A percentile compares a stretch with the other conserved stretches of the same genome.
Conservation (phyloP, 2,113 vertebrate species). For the Nanorana parkeri region DNA sequence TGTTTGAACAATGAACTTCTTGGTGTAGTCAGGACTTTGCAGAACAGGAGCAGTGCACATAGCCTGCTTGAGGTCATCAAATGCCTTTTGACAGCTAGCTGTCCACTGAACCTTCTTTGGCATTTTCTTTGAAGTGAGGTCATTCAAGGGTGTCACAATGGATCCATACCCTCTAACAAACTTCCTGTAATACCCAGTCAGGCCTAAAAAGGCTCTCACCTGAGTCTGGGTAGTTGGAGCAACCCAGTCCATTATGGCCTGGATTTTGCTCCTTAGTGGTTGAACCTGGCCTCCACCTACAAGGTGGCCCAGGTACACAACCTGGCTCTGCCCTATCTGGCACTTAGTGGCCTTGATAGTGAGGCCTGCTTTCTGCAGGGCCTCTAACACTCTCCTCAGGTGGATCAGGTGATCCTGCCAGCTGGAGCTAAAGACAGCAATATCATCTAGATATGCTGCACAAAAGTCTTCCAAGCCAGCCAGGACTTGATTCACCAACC, state of each 20-base stretch:
- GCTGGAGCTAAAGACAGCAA: neutral
- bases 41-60: neutral
- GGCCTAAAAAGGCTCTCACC: neutral
- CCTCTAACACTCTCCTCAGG: neutral
- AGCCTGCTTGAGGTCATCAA: neutral
- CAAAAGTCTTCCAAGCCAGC: neutral
- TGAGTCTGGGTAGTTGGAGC: neutral
- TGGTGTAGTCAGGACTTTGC: too few relatives aligned
- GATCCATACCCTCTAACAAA: neutral
- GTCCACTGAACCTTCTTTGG: neutral
- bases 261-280: neutral
- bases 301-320: neutral
- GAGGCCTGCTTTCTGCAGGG: neutral
- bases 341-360: constrained; percentile 31
- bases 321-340: neutral
- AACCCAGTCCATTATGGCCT: neutral
- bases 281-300: neutral
- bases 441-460: constrained; percentile 41
- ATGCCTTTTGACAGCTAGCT: neutral
- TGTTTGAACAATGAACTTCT: too few relatives aligned
- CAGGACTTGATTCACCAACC: constrained; percentile 22
- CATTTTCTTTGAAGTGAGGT: neutral
- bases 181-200: neutral
- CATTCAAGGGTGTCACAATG: neutral
- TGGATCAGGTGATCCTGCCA: constrained; percentile 17